A percentile compares a stretch with the other conserved stretches of the same genome.
These are phyloP conservation scores for Drosophila peninsularis DNA, from an alignment of 2,888 invertebrate genomes.

Conservation along the genomic window DNA sequence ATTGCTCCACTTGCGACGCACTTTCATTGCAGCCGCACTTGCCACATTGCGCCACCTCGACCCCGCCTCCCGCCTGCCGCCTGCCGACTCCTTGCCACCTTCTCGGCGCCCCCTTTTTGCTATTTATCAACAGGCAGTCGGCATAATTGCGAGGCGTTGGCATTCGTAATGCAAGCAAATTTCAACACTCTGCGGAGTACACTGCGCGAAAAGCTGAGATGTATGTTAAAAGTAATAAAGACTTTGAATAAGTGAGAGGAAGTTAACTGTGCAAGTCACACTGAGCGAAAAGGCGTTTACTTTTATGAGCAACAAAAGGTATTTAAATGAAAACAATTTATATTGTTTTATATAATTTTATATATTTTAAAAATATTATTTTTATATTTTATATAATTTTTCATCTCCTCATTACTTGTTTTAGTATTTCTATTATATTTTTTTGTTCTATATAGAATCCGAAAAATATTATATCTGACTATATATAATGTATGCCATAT, in stretches of 20 bases:
- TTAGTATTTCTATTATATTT: too few relatives aligned
- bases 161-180: constrained; percentile 49
- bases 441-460: too few relatives aligned
- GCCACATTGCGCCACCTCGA: constrained; percentile 4
- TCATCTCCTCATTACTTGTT: too few relatives aligned
- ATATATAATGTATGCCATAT: too few relatives aligned
- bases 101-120: not conserved
- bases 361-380: too few relatives aligned
- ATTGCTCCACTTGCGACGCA: constrained; percentile 64
- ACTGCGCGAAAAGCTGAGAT: constrained; percentile 15
- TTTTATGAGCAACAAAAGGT: too few relatives aligned
- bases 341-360: too few relatives aligned
- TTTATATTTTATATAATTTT: too few relatives aligned
- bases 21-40: constrained; percentile 50
- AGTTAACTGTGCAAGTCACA: not conserved
- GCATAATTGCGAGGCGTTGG: constrained; percentile 59
- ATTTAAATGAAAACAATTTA: too few relatives aligned
- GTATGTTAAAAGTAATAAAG: not conserved
- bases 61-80: not conserved
- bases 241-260: not conserved
- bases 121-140: constrained; percentile 36
- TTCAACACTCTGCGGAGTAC: constrained; percentile 45
- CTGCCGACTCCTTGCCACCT: not conserved
- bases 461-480: too few relatives aligned
- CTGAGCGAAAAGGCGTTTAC: not conserved